These are phyloP conservation scores for Dipodomys ordii DNA, from an alignment of 2,113 vertebrate genomes.

Conservation along the genomic window DNA sequence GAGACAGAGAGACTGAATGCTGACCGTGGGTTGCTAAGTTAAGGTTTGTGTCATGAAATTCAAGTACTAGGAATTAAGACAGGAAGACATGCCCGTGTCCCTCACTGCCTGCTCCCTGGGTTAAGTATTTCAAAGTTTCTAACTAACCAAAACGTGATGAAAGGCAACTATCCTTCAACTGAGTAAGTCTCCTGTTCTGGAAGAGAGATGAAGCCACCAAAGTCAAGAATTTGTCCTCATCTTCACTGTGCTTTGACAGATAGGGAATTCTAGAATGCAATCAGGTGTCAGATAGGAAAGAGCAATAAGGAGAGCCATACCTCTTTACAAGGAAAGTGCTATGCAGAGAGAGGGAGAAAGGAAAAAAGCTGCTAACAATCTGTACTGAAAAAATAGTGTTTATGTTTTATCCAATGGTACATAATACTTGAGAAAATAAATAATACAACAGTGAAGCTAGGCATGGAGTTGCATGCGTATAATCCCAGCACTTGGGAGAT, in stretches of 20 bases:
- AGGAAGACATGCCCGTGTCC: background rate
- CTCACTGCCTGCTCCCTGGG: background rate
- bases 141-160: background rate
- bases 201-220: background rate
- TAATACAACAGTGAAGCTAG: background rate
- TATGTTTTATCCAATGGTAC: background rate
- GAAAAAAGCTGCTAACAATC: background rate
- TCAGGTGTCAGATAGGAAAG: background rate
- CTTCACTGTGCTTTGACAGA: background rate
- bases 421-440: background rate
- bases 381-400: background rate
- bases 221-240: background rate
- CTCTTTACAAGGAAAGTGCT: background rate
- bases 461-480: too few species aligned
- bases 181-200: background rate
- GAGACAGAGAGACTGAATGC: background rate
- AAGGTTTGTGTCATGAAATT: slow-evolving; percentile 14
- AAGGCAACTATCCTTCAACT: background rate
- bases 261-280: background rate
- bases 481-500: too few species aligned
- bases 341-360: background rate
- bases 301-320: background rate
- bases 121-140: background rate
- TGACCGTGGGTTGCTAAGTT: rapidly evolving
- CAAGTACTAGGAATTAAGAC: background rate